Evolutionary conservation across 2,113 vertebrate genomes (phyloP), one percentile per base, ranked within the genome.

Genomic region (Brachypteracias leptosomus): DNA sequence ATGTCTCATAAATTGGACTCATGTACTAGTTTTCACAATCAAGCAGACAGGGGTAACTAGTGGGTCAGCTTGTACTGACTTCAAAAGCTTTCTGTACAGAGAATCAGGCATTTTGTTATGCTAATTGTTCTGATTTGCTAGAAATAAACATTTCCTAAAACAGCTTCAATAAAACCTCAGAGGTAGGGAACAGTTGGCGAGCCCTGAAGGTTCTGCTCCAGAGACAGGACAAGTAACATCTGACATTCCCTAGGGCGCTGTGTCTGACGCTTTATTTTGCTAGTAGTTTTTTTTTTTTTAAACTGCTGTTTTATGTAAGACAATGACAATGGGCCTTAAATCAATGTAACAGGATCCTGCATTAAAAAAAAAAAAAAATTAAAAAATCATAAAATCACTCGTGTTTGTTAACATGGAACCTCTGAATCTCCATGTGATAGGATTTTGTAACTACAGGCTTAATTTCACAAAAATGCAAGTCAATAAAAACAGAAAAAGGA

Each of bases 81-180:
- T 89, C 81, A 82, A 87, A 97, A 96, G 85, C 78, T 78, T 62
- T 72, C 76, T 68, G 35, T n/a, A 68, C 16, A 2, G 51, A 86
- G 52, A 74, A 89, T 46, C 46, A 62, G 63, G 75, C 70, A 16
- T 86, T 95, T 84, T 80, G 61, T 90, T 92, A 94, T 89, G 90
- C 65, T 95, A 96, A 95, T 86, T 65, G 77, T 89, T 93, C 62
- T 77, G 89, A 92, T 97, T 91, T 96, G 51, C 90, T 95, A 89
- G 79, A 92, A 97, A 96, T 58, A 97, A 95, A 89, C 61, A 88
- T 57, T 81, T 82, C 91, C 92, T 80, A 72, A 91, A 88, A 4
- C 80, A 94, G 70, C 49, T 87, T 79, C 95, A 86, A 79, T 94
- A 90, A 89, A 97, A 91, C 82, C 91, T 97, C 85, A 89, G 79